Evolutionary conservation across 2,113 vertebrate species (phyloP), one percentile per base, ranked within the genome.

Genomic region (Rhodinocichla rosea): DNA sequence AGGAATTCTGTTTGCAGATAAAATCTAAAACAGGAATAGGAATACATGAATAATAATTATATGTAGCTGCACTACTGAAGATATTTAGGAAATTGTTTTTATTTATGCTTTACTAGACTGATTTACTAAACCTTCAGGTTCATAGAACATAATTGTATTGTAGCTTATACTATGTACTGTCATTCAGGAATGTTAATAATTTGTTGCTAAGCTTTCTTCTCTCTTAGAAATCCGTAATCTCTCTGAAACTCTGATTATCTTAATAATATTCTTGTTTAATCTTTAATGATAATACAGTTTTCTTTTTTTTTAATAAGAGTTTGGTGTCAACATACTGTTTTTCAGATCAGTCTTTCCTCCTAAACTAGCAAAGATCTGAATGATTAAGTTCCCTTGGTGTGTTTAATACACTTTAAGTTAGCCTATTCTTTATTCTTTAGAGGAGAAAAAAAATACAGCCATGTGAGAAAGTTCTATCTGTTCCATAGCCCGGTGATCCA

Each of bases 71-170:
- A 26, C 32, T 90, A 40, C 57, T 71, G 53, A 83, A 87, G 70
- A 33, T 94, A 60, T 76, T 92, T 68, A 68, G 53, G 39, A 49
- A 82, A 79, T 84, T 87, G 44, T 87, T 95, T 95, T 94, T 75
- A 79, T 91, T 49, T 0, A 0, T 75, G 26, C 49, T 87, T 91
- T 92, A 59, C 94, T 84, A 91, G 44, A 56, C 40, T 74, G 60
- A 94, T 91, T 90, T 87, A 73, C 40, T 71, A 83, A 68, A 22
- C 28, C 64, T 91, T 91, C 65, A 40, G 32, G 11, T 95, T 95
- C 59, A 64, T 42, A 68, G 73, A 87, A 82, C 24, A 40, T 64
- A 82, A 81, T 68, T 91, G 20, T 60, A 26, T 49, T 68, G 24
- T 87, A 75, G 52, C 15, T 89, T 87, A 45, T 71, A 27, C 16